Conservation (phyloP, 2,113 vertebrate species). For the Picathartes gymnocephalus region DNA sequence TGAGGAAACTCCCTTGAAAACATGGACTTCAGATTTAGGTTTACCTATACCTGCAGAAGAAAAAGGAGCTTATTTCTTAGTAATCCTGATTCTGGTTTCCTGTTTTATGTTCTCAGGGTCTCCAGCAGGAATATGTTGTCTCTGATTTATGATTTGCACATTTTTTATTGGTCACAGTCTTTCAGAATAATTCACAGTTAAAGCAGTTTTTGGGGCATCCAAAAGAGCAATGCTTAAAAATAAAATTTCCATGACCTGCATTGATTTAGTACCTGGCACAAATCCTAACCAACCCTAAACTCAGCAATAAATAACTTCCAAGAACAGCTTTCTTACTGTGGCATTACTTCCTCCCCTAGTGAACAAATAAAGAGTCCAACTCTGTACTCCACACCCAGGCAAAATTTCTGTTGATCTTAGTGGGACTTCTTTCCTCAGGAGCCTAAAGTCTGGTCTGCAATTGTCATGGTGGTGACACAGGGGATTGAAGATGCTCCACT, state of each 20-base stretch:
- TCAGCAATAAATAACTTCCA: conserved; percentile 46
- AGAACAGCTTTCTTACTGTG: conserved; percentile 23
- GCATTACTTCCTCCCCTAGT: conserved; percentile 5
- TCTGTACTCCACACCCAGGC: not conserved
- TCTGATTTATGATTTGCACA: conserved; percentile 16
- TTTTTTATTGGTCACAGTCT: conserved; percentile 37
- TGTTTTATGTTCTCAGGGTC: not conserved
- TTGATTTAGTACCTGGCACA: conserved; percentile 52
- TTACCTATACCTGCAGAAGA: not conserved
- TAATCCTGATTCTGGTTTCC: not conserved
- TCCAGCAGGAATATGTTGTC: not conserved
- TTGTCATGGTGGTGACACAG: not conserved
- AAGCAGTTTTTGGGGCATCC: conserved; percentile 47
- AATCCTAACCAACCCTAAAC: conserved; percentile 40
- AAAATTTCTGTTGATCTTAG: not conserved
- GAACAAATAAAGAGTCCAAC: not conserved
- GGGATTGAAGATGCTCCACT: not conserved
- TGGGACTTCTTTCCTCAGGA: not conserved
- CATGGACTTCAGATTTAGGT: not conserved
- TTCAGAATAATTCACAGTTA: conserved; percentile 55
- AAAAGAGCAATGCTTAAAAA: conserved; percentile 46
- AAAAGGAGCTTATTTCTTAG: not conserved
- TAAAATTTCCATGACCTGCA: conserved; percentile 52
- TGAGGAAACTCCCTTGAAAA: not conserved
- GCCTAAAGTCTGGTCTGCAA: not conserved